A percentile compares a stretch with the other conserved stretches of the same genome.
These are phyloP conservation scores for honey bee (Apis mellifera) DNA, from an alignment of 1,140 invertebrate species.

Conservation along the genomic window DNA sequence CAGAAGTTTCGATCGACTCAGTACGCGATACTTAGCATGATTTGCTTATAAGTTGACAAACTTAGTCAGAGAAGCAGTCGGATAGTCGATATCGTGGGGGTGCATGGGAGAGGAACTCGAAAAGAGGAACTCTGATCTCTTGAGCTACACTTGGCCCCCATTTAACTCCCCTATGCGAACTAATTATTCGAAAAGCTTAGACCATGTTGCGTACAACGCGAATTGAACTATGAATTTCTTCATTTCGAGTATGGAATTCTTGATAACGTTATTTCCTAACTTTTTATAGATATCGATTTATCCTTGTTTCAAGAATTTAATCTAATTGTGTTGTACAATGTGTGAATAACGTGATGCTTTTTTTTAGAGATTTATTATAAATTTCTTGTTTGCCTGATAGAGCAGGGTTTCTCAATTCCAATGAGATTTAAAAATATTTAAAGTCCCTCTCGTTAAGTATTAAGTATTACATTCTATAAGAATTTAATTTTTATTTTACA, in stretches of 20 bases:
- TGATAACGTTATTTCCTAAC: neutral
- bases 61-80: neutral
- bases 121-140: neutral
- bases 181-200: slow-evolving; percentile 6
- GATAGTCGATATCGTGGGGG: neutral
- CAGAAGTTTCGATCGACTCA: neutral
- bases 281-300: neutral
- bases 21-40: neutral
- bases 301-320: too few relatives aligned
- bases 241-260: neutral
- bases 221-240: neutral
- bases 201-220: too few relatives aligned
- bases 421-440: too few relatives aligned
- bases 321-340: too few relatives aligned
- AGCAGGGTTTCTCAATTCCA: too few relatives aligned
- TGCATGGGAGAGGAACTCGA: neutral
- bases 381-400: too few relatives aligned
- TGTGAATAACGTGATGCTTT: too few relatives aligned
- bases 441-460: too few relatives aligned
- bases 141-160: neutral
- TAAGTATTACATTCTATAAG: too few relatives aligned
- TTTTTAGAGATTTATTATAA: too few relatives aligned
- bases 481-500: too few relatives aligned
- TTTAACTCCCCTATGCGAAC: slow-evolving; percentile 6
- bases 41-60: slow-evolving; percentile 4